phyloP scores from a whole-genome alignment of 30 jellyfish, hydroid and myxozoan species.

The Chironex yamaguchii region DNA sequence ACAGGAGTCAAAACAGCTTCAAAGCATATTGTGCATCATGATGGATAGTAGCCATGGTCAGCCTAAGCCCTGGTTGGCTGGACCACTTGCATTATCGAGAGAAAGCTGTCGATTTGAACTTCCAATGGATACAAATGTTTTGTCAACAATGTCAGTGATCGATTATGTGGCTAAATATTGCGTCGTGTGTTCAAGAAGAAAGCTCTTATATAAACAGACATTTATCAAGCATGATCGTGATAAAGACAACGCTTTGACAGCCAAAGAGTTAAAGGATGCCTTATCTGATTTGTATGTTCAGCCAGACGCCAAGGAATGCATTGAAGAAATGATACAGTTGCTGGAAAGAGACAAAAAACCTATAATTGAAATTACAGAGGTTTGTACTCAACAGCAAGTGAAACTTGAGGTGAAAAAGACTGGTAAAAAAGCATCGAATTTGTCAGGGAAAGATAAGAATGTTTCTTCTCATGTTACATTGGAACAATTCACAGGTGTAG shows the following conservation, averaged over 20 bases:
- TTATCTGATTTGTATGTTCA: conserved; percentile 61
- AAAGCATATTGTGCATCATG: too few relatives aligned
- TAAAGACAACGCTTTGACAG: conserved; percentile 60
- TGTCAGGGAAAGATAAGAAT: too few relatives aligned
- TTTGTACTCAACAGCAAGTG: conserved; percentile 6
- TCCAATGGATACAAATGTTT: conserved; percentile 69
- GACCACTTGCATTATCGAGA: conserved; percentile 76
- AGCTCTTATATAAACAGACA: conserved; percentile 67
- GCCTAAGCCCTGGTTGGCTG: conserved; percentile 84
- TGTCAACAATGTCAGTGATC: conserved; percentile 24
- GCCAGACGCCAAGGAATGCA: conserved; percentile 51
- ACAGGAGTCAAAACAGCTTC: too few relatives aligned
- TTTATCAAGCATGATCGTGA: conserved; percentile 61
- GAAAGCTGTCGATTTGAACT: conserved; percentile 81
- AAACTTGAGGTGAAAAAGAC: conserved; percentile 16
- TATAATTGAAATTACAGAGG: background rate
- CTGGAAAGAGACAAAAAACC: background rate
- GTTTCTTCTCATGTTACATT: background rate
- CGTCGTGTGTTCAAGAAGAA: conserved; percentile 73
- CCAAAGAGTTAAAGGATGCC: conserved; percentile 47
- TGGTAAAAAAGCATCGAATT: background rate
- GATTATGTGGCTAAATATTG: conserved; percentile 49
- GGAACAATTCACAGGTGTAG: conserved; percentile 25
- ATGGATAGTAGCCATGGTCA: too few relatives aligned
- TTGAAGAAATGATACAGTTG: conserved; percentile 33